Base-by-base conservation (phyloP, 92 coral and sea anemone genomes). In the Palythoa grandis region DNA sequence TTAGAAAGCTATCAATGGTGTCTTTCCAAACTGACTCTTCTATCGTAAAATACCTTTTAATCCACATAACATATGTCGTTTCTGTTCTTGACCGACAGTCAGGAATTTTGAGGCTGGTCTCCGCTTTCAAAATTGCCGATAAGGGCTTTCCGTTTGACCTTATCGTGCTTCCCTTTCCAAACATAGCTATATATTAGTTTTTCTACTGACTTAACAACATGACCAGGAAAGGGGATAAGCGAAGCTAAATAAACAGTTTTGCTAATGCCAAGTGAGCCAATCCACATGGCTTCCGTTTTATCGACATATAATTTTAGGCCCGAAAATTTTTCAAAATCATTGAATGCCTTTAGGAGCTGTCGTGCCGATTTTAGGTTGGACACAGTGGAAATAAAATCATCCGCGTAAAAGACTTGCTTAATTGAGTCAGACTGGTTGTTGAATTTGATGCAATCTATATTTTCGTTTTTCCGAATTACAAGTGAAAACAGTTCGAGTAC, bases 101-200 rank as follows among this genome's bases (percentile, higher is more conserved):
- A n/a, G 25, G 77, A 56, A 72, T 70, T 70, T 70, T 70, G 40
- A 70, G 75, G 75, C 48, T 29, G n/a, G n/a, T n/a, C n/a, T n/a
- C 75, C 75, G 40, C 24, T 38, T 72, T 72, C 77, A 11, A 72
- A 72, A 13, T 72, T 10, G 52, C 77, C 77, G 5, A 72, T 72
- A 16, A 72, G 77, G 52, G n/a, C n/a, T n/a, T n/a, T n/a, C n/a
- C n/a, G n/a, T n/a, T n/a, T n/a, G n/a, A n/a, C n/a, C n/a, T n/a
- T n/a, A n/a, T n/a, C n/a, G n/a, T n/a, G n/a, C n/a, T n/a, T n/a
- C n/a, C 69, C 25, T 63, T 63, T 20, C 69, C 7, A 63, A 63
- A 17, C 22, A 63, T 4, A 63, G n/a, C 24, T 63, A 63, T 63
- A 63, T 2, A n/a, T n/a, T n/a, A n/a, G n/a, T n/a, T n/a, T n/a